These are phyloP conservation scores for Pocota personata DNA, from an alignment of 2,888 invertebrate genomes.

Conservation along the genomic window DNA sequence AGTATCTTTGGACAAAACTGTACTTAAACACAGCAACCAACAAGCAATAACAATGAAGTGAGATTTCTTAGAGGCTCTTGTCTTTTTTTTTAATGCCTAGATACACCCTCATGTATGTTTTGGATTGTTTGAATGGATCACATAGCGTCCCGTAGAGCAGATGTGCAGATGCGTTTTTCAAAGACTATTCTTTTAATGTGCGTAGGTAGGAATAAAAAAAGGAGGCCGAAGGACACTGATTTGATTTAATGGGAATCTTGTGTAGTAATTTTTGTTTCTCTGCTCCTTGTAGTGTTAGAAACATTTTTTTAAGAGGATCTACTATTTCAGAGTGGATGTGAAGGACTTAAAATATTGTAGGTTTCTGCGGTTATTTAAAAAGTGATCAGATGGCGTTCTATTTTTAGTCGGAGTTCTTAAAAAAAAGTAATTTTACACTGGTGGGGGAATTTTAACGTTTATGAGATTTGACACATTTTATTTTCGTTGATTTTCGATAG, in stretches of 20 bases:
- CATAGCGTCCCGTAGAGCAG: slow-evolving; percentile 59
- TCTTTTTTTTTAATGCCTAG: slow-evolving; percentile 30
- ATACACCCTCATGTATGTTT: slow-evolving; percentile 63
- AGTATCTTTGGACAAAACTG: slow-evolving; percentile 34
- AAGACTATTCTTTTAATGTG: slow-evolving; percentile 9
- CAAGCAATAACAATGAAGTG: slow-evolving; percentile 35
- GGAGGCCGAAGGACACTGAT: slow-evolving; percentile 42
- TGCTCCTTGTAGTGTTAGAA: slow-evolving; percentile 19
- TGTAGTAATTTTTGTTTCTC: slow-evolving; percentile 21
- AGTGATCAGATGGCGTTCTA: slow-evolving; percentile 15
- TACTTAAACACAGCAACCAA: slow-evolving; percentile 29
- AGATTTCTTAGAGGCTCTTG: slow-evolving; percentile 43
- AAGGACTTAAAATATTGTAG: slow-evolving; percentile 28
- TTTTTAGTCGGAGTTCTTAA: slow-evolving; percentile 41
- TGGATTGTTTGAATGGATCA: slow-evolving; percentile 31
- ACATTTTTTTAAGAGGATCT: neutral
- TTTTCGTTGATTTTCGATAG: neutral
- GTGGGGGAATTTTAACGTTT: neutral
- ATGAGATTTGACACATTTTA: slow-evolving; percentile 14
- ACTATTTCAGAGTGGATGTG: neutral
- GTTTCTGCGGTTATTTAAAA: neutral
- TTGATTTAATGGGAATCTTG: slow-evolving; percentile 57
- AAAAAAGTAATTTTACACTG: neutral
- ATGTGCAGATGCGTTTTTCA: slow-evolving; percentile 63
- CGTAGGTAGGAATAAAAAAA: slow-evolving; percentile 51